A percentile compares a stretch with the other conserved stretches of the same genome.
Conservation (phyloP, 2,797 vertebrate species). For the Mus spretus region DNA sequence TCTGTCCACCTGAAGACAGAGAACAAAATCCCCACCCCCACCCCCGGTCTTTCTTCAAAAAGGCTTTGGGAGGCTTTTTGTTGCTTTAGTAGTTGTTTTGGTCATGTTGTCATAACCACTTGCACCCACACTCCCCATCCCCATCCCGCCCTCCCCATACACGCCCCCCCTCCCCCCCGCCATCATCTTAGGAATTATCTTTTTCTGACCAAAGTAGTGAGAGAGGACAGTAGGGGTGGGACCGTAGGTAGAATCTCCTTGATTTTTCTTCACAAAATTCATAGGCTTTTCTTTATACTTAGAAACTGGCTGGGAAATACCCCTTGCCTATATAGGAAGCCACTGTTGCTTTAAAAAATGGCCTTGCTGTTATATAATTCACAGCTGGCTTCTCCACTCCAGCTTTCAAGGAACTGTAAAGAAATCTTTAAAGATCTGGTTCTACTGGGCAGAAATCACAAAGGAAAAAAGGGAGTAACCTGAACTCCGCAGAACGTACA, state of each 20-base stretch:
- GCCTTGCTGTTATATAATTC: slow-evolving; percentile 77
- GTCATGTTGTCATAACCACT: not conserved
- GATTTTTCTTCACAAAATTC: slow-evolving; percentile 43
- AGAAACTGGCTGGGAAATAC: not conserved
- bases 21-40: not conserved
- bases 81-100: not conserved
- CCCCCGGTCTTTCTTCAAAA: slow-evolving; percentile 29
- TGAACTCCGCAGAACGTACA: not conserved
- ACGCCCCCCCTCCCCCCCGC: accelerated
- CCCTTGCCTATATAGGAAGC: not conserved
- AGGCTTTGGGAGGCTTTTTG: not conserved
- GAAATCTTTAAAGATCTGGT: slow-evolving; percentile 79
- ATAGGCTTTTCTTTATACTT: not conserved
- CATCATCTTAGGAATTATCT: not conserved
- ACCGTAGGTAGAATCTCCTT: not conserved
- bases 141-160: accelerated
- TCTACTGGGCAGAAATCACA: slow-evolving; percentile 61
- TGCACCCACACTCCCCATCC: not conserved
- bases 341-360: slow-evolving; percentile 71
- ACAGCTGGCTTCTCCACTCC: slow-evolving; percentile 48
- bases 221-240: not conserved
- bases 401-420: slow-evolving; percentile 85
- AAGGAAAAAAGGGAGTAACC: slow-evolving; percentile 62
- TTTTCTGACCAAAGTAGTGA: not conserved
- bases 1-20: not conserved